phyloP scores from a whole-genome alignment of 2,797 vertebrate species.

The Okamejei kenojei region DNA sequence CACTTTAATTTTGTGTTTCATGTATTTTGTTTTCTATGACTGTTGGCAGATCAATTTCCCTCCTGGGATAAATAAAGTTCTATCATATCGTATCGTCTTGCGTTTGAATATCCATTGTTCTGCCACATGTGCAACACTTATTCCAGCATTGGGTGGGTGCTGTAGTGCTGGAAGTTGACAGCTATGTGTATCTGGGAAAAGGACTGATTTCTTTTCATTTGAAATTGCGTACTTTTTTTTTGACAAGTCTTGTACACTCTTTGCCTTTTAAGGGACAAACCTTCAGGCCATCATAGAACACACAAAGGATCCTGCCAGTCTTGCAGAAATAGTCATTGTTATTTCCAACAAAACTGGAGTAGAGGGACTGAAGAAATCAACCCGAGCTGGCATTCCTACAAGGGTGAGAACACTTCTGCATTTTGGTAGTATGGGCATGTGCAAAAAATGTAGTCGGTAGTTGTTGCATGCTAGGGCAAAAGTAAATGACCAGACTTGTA shows the following conservation, averaged over 20 bases:
- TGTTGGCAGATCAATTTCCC: no score
- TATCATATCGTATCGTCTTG: background rate
- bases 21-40: no score
- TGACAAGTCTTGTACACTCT: background rate
- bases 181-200: background rate
- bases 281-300: constrained; percentile 86
- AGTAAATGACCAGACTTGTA: background rate
- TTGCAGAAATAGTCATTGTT: constrained; percentile 75
- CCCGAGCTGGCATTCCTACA: constrained; percentile 79
- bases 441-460: background rate
- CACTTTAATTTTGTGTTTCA: no score
- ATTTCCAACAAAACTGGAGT: constrained; percentile 83
- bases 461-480: background rate
- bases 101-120: background rate
- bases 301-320: constrained; percentile 65
- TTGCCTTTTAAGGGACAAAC: constrained; percentile 72
- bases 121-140: background rate
- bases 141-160: background rate
- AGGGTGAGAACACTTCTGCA: constrained; percentile 57
- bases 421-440: background rate
- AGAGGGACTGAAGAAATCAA: constrained; percentile 76
- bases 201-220: no score
- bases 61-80: no score
- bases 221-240: no score
- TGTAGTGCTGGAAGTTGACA: constrained; percentile 38